Conservation (phyloP, 2,888 invertebrate species). For the Sycophila texana region DNA sequence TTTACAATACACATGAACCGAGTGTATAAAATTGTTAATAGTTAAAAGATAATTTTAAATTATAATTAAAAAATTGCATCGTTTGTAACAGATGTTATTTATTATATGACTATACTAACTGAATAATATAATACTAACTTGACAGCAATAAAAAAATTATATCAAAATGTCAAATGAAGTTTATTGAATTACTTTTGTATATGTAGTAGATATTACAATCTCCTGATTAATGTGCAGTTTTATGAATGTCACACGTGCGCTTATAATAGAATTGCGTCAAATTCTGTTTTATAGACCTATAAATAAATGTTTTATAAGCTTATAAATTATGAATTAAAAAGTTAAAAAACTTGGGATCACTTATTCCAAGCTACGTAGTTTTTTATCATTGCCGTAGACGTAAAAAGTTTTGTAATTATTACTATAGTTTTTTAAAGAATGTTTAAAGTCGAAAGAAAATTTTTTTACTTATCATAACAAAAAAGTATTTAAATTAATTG, state of each 20-base stretch:
- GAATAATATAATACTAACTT: slow-evolving; percentile 55
- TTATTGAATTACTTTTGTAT: slow-evolving; percentile 24
- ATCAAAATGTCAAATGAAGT: slow-evolving; percentile 45
- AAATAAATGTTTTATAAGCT: no score
- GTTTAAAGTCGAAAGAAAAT: no score
- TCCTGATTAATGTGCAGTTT: not conserved
- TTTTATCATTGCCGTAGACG: no score
- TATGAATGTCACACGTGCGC: not conserved
- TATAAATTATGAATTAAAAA: no score
- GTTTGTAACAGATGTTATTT: slow-evolving; percentile 59
- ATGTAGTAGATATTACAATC: not conserved
- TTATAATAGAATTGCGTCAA: not conserved
- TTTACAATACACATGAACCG: slow-evolving; percentile 44
- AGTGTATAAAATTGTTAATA: slow-evolving; percentile 59
- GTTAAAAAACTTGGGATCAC: no score
- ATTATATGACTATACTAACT: slow-evolving; percentile 48
- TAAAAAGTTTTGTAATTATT: no score
- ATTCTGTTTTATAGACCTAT: no score
- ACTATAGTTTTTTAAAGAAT: no score
- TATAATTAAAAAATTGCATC: slow-evolving; percentile 55
- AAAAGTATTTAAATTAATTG: no score
- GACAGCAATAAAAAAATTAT: slow-evolving; percentile 59
- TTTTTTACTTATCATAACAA: no score
- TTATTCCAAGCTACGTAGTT: no score
- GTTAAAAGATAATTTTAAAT: slow-evolving; percentile 53